Percentiles rank a stretch among this genome's conserved stretches.
Evolutionary conservation across 2,888 invertebrate genomes (phyloP).

Genomic region (Hypomecis atomaria): DNA sequence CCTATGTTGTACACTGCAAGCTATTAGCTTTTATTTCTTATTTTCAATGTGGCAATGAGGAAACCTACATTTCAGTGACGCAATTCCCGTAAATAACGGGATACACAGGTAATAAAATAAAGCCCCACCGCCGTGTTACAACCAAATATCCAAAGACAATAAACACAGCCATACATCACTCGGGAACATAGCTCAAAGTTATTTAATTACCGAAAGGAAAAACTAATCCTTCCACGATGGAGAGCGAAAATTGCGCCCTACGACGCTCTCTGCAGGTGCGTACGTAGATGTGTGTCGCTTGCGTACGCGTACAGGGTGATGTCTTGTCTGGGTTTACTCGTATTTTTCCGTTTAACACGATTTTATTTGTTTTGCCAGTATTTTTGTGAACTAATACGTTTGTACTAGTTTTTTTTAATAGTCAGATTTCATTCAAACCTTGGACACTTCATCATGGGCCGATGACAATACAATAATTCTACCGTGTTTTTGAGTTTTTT

Average conservation of each 20-base stretch:
- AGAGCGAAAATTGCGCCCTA: slow-evolving; percentile 75
- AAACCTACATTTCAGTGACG: not conserved
- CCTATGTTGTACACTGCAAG: no score
- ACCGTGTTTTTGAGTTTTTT: no score
- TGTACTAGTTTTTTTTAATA: no score
- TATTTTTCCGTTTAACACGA: no score
- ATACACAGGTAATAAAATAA: slow-evolving; percentile 41
- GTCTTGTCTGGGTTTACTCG: not conserved
- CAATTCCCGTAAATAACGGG: not conserved
- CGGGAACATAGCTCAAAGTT: slow-evolving; percentile 80
- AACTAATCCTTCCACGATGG: slow-evolving; percentile 78
- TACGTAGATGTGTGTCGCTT: slow-evolving; percentile 50
- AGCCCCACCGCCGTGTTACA: slow-evolving; percentile 36
- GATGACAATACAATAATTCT: no score
- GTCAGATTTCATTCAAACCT: no score
- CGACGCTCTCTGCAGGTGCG: slow-evolving; percentile 71
- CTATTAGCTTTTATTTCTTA: no score
- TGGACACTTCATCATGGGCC: no score
- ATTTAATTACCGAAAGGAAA: slow-evolving; percentile 84
- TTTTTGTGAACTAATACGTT: no score
- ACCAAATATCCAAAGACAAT: slow-evolving; percentile 61
- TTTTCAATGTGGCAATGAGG: not conserved
- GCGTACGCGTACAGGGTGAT: slow-evolving; percentile 64
- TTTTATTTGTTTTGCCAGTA: not conserved
- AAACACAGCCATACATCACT: slow-evolving; percentile 80